Conservation (phyloP, 1,140 invertebrate genomes). For the Solenopsis invicta region DNA sequence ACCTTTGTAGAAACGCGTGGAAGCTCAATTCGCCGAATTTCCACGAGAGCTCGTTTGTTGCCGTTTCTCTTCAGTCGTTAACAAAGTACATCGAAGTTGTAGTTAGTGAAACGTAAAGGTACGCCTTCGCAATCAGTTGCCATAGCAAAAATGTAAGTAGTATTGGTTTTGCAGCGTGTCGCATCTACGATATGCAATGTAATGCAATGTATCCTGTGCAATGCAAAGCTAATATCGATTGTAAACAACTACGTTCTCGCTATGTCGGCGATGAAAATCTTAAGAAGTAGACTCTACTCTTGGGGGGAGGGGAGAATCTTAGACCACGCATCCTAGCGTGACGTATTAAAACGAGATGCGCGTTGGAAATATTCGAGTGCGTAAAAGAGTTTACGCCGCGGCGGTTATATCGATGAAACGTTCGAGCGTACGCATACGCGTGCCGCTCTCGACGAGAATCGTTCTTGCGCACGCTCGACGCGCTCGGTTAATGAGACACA, state of each 20-base stretch:
- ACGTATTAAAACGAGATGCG: constrained; percentile 60
- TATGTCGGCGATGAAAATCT: no score
- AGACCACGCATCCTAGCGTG: background rate
- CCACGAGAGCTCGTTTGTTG: background rate
- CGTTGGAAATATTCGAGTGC: constrained; percentile 48
- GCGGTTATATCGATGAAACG: constrained; percentile 71
- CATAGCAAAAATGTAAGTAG: background rate
- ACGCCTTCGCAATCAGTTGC: background rate
- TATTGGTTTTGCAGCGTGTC: background rate
- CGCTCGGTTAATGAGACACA: constrained; percentile 85
- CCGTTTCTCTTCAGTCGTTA: background rate
- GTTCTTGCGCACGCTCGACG: constrained; percentile 76
- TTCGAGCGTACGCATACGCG: constrained; percentile 56
- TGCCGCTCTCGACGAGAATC: constrained; percentile 51
- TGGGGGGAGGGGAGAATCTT: background rate
- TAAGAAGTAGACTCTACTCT: background rate
- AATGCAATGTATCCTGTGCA: background rate
- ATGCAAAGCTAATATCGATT: constrained; percentile 2
- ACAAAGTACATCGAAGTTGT: background rate
- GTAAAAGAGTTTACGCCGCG: constrained; percentile 64
- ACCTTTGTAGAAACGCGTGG: constrained; percentile 9
- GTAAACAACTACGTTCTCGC: background rate
- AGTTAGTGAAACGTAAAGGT: background rate
- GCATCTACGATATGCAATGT: background rate
- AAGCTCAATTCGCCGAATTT: constrained; percentile 41